A percentile compares a stretch with the other conserved stretches of the same genome.
Evolutionary conservation across 2,797 vertebrate species (phyloP).

Genomic region (Dendrocincla fuliginosa): DNA sequence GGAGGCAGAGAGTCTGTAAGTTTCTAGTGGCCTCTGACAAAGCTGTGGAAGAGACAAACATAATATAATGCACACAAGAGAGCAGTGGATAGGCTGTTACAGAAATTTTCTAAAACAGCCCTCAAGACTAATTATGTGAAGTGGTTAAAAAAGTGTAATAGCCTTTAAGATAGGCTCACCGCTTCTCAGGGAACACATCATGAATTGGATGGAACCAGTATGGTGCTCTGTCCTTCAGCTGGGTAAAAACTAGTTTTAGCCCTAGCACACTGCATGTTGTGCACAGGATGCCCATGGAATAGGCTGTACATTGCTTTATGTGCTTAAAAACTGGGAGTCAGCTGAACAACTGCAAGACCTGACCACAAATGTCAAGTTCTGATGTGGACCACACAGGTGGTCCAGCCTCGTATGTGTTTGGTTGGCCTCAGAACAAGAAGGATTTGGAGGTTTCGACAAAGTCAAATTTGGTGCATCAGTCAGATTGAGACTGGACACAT

Average conservation of each 20-base stretch:
- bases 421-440: background rate
- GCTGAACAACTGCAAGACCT: background rate
- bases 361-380: background rate
- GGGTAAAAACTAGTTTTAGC: background rate
- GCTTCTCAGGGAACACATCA: background rate
- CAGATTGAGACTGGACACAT: background rate
- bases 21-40: background rate
- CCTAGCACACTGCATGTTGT: accelerated
- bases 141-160: background rate
- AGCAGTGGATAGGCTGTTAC: background rate
- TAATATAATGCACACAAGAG: background rate
- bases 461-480: background rate
- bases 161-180: background rate
- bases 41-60: background rate
- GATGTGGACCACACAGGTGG: background rate
- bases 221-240: background rate
- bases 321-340: background rate
- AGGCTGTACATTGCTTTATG: background rate
- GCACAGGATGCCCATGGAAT: background rate
- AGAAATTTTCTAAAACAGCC: background rate
- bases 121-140: background rate
- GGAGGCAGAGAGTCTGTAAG: background rate
- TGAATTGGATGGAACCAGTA: background rate
- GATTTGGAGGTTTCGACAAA: background rate
- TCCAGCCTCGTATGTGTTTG: background rate